Conservation (phyloP, 2,113 vertebrate species). For the Okapia johnstoni region DNA sequence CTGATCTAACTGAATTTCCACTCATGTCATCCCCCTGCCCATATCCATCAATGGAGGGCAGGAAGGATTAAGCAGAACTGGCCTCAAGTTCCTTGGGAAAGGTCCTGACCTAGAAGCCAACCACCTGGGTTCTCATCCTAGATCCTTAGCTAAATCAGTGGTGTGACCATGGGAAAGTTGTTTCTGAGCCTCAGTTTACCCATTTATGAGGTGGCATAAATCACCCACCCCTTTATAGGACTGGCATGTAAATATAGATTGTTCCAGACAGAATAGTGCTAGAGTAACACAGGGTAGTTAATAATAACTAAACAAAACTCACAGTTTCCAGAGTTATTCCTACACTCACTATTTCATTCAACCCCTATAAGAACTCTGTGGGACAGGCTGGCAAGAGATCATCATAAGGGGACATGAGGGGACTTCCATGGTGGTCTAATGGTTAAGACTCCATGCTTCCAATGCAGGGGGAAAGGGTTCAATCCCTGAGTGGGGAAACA, state of each 20-base stretch:
- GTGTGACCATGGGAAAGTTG: neutral
- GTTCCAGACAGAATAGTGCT: neutral
- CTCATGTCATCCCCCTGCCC: neutral
- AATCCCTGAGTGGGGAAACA: neutral
- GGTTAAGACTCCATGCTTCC: neutral
- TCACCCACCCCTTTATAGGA: neutral
- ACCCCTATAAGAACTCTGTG: neutral
- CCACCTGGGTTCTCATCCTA: neutral
- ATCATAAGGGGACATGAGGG: neutral
- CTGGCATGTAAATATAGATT: neutral
- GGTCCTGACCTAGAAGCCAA: neutral
- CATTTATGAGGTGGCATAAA: neutral
- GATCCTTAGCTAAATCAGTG: neutral
- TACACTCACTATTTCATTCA: neutral
- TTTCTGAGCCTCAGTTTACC: neutral
- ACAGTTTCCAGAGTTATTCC: neutral
- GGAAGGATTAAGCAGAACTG: neutral
- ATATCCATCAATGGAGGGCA: rapidly evolving
- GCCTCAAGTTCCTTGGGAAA: neutral
- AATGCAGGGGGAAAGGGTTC: neutral
- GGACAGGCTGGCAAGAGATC: neutral
- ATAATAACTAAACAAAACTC: neutral
- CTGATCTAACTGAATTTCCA: neutral
- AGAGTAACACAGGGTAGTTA: neutral
- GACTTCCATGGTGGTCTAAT: neutral